Conservation (phyloP, 2,797 vertebrate genomes). For the Eurystomus glaucurus region DNA sequence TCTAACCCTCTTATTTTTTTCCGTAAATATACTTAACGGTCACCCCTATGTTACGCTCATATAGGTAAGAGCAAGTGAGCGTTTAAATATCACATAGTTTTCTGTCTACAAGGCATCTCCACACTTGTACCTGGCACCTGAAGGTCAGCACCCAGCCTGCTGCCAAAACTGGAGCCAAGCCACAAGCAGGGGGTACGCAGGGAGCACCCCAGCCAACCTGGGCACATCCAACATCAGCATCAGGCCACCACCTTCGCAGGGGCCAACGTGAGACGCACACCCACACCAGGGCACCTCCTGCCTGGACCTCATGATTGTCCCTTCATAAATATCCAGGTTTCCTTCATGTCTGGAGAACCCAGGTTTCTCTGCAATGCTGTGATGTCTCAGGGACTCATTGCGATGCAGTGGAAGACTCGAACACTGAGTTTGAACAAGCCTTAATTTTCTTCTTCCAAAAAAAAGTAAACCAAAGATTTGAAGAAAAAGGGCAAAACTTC, state of each 20-base stretch:
- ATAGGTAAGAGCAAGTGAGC: accelerated
- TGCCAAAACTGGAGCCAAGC: not conserved
- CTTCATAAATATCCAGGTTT: accelerated
- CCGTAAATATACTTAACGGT: not conserved
- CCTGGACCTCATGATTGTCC: accelerated
- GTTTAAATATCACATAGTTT: not conserved
- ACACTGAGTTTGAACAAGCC: not conserved
- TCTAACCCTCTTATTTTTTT: not conserved
- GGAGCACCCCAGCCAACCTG: accelerated
- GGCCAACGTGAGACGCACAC: accelerated
- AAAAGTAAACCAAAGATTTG: not conserved
- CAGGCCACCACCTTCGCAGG: not conserved
- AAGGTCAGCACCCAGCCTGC: not conserved
- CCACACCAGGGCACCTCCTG: not conserved
- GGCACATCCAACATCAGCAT: not conserved
- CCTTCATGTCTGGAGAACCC: not conserved
- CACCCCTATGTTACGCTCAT: not conserved
- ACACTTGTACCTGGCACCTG: accelerated
- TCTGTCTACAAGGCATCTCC: not conserved
- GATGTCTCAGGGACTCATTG: not conserved
- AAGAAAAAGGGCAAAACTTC: not conserved
- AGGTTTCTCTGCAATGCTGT: not conserved
- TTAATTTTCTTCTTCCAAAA: not conserved
- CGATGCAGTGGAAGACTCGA: not conserved
- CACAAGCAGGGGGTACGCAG: accelerated